Conservation (phyloP, 1,140 invertebrate species). For the Drosophila novamexicana region DNA sequence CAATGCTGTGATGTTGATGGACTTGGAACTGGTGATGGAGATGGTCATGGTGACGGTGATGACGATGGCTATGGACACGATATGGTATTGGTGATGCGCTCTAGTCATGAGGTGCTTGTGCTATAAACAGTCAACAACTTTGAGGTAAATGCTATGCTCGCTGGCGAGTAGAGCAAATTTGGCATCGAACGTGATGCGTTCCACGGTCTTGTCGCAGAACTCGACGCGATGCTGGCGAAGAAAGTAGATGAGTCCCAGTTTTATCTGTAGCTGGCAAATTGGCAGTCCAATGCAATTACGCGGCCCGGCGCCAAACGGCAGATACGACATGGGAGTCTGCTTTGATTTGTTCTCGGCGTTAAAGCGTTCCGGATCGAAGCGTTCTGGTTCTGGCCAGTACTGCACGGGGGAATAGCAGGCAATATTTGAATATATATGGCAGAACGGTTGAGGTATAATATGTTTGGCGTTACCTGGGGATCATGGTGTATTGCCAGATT, state of each 20-base stretch:
- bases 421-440: neutral
- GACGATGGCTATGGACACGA: neutral
- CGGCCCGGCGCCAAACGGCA: slow-evolving; percentile 88
- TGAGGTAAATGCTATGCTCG: slow-evolving; percentile 77
- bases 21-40: neutral
- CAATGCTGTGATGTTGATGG: slow-evolving; percentile 28
- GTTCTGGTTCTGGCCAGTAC: slow-evolving; percentile 83
- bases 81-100: slow-evolving; percentile 4
- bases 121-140: slow-evolving; percentile 73
- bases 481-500: slow-evolving; percentile 79
- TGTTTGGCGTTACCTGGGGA: slow-evolving; percentile 56
- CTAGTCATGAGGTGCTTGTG: slow-evolving; percentile 18
- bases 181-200: slow-evolving; percentile 68
- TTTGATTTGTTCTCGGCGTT: slow-evolving; percentile 60
- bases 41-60: neutral
- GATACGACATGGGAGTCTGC: slow-evolving; percentile 81
- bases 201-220: slow-evolving; percentile 73
- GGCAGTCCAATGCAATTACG: slow-evolving; percentile 87
- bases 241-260: slow-evolving; percentile 84
- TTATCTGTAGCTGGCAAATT: slow-evolving; percentile 85
- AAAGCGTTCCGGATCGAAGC: slow-evolving; percentile 83
- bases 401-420: slow-evolving; percentile 6
- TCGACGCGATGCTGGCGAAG: slow-evolving; percentile 74
- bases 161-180: slow-evolving; percentile 74
- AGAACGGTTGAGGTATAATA: neutral